These are phyloP conservation scores for Drymodes brunneopygia DNA, from an alignment of 2,113 vertebrate genomes.

Conservation along the genomic window DNA sequence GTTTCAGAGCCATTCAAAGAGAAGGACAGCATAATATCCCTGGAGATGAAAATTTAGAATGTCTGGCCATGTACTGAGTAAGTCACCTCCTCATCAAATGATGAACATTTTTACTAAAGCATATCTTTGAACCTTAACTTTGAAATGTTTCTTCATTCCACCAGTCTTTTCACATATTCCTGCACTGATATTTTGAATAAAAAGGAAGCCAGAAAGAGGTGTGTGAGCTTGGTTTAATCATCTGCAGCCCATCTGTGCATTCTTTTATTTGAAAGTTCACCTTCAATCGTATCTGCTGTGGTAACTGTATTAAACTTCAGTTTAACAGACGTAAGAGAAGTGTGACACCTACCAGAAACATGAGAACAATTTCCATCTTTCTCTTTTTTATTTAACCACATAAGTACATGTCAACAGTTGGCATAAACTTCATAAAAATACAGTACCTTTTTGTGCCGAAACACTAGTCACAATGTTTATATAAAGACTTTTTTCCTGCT, in stretches of 20 bases:
- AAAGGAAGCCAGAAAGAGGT: neutral
- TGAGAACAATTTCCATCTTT: conserved; percentile 23
- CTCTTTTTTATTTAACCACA: conserved; percentile 72
- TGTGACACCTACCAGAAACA: neutral
- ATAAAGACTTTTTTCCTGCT: conserved; percentile 19
- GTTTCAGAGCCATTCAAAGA: neutral
- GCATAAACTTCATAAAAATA: conserved; percentile 80
- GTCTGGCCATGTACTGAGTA: neutral
- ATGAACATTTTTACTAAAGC: neutral
- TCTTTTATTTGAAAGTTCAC: neutral
- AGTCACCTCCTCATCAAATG: neutral
- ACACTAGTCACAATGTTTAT: conserved; percentile 54
- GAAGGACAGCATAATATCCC: neutral
- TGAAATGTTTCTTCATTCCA: neutral
- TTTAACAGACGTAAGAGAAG: neutral
- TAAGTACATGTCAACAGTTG: conserved; percentile 72
- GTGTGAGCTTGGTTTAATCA: neutral
- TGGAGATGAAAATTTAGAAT: neutral
- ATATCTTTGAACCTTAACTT: neutral
- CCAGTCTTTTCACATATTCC: neutral
- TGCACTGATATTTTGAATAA: neutral
- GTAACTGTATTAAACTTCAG: neutral
- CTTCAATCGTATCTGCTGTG: neutral
- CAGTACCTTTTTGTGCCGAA: conserved; percentile 57
- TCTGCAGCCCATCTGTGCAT: neutral